Percentiles rank a stretch among this genome's conserved stretches.
Conservation (phyloP, 2,797 vertebrate genomes). For the Rhinogobio ventralis region DNA sequence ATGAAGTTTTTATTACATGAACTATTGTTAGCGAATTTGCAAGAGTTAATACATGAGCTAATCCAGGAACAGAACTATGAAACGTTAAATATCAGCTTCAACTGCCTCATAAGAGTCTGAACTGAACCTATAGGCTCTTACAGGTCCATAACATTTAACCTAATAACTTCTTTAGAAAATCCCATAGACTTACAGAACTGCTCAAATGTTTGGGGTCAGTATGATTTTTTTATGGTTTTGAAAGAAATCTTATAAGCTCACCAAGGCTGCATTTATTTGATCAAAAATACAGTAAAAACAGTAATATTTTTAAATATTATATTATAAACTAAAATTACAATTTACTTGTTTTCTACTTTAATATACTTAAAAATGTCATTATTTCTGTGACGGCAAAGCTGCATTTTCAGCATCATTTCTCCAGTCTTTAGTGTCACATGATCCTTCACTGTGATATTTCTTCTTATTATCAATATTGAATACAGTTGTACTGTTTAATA, state of each 20-base stretch:
- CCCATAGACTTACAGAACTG: neutral
- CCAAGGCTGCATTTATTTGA: neutral
- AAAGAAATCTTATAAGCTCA: neutral
- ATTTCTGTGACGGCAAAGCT: no score
- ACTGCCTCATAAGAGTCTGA: neutral
- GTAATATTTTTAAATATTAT: neutral
- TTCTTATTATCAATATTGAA: neutral
- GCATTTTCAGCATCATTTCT: no score
- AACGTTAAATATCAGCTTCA: neutral
- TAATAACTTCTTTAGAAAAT: neutral
- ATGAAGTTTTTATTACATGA: neutral
- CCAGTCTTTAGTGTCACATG: no score
- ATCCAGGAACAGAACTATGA: neutral
- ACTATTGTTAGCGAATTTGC: neutral
- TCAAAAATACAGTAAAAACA: neutral
- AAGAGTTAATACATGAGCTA: neutral
- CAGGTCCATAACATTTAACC: neutral
- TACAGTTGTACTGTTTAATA: neutral
- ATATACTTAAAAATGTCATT: no score
- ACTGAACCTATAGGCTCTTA: neutral
- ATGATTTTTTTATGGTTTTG: neutral
- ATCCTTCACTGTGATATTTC: neutral
- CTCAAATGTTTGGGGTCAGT: neutral
- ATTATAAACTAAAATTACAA: no score
- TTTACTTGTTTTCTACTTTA: no score